Conservation (phyloP, 2,888 invertebrate genomes). For the Plagodis pulveraria region DNA sequence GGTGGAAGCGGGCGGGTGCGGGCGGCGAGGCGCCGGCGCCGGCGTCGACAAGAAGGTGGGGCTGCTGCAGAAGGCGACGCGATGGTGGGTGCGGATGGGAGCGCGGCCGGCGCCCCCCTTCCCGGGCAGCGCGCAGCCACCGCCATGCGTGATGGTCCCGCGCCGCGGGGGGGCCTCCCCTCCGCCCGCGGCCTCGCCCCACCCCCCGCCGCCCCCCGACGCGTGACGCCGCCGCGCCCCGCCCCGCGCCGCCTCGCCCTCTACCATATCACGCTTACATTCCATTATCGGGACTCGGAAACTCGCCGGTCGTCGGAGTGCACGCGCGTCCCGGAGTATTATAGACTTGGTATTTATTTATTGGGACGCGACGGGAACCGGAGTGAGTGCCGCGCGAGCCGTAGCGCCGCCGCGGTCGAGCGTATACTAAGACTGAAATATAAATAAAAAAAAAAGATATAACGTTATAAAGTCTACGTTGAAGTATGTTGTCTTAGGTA, state of each 20-base stretch:
- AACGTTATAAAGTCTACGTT: slow-evolving; percentile 81
- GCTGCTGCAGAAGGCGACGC: slow-evolving; percentile 81
- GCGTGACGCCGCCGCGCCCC: slow-evolving; percentile 58
- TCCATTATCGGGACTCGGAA: slow-evolving; percentile 79
- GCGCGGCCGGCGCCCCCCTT: slow-evolving; percentile 54
- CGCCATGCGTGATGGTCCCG: slow-evolving; percentile 51
- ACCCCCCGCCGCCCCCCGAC: slow-evolving; percentile 52
- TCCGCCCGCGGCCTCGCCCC: slow-evolving; percentile 57
- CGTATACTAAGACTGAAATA: slow-evolving; percentile 84
- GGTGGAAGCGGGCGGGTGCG: slow-evolving; percentile 34
- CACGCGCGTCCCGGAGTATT: slow-evolving; percentile 74
- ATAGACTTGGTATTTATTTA: slow-evolving; percentile 83
- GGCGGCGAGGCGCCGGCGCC: slow-evolving; percentile 39
- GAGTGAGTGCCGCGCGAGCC: slow-evolving; percentile 47
- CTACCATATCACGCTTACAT: slow-evolving; percentile 80
- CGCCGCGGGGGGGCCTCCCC: slow-evolving; percentile 56
- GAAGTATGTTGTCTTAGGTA: slow-evolving; percentile 82
- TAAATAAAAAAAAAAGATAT: slow-evolving; percentile 70
- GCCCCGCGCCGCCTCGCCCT: slow-evolving; percentile 45
- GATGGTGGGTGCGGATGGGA: slow-evolving; percentile 82
- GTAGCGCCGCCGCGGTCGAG: slow-evolving; percentile 79
- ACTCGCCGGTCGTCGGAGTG: slow-evolving; percentile 55
- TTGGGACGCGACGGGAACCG: slow-evolving; percentile 58
- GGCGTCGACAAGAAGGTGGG: slow-evolving; percentile 75
- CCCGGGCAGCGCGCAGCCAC: slow-evolving; percentile 38